Evolutionary conservation across 2,113 vertebrate genomes (phyloP), one percentile per base, ranked within the genome.

Genomic region (Falco punctatus): DNA sequence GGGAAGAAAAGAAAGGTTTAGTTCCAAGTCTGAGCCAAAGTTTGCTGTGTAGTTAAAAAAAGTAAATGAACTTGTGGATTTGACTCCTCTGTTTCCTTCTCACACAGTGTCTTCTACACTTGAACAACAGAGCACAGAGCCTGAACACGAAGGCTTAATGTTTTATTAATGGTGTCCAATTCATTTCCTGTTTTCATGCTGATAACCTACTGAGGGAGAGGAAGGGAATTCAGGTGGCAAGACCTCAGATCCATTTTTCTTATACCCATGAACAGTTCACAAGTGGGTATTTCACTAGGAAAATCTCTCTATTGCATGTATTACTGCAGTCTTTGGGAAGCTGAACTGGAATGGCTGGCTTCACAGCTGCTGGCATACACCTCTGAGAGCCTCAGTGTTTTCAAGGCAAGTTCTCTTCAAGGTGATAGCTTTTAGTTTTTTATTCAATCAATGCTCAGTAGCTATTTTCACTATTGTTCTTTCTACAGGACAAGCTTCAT

Each of bases 161-260:
- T 98, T 98, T 98, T 98, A 98, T 98, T 98, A 97, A 98, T 98
- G 96, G 97, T 96, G 93, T 96, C 98, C 98, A 96, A 97, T 96
- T 95, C 96, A 57, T 96, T 98, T 97, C 97, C 98, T 98, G 98
- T 97, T 98, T 98, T 98, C 98, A 98, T 94, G 98, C 98, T 98
- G 98, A 98, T 98, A 98, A 98, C 97, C 97, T 95, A 61, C 97
- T 4, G 73, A 94, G 87, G 94, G 97, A 97, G 95, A 97, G 96
- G 96, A 97, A 97, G 96, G 93, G 97, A 97, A 98, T 92, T 97
- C 98, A 98, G 97, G 98, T 98, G 97, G 97, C 96, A 97, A 98
- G 95, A 96, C 96, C 95, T 81, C 89, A 33, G 93, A 94, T 97
- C 94, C 95, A 48, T 79, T 74, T 90, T 90, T 88, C 92, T 92